Conservation (phyloP, 2,797 vertebrate species). For the Sebastes ruberrimus region DNA sequence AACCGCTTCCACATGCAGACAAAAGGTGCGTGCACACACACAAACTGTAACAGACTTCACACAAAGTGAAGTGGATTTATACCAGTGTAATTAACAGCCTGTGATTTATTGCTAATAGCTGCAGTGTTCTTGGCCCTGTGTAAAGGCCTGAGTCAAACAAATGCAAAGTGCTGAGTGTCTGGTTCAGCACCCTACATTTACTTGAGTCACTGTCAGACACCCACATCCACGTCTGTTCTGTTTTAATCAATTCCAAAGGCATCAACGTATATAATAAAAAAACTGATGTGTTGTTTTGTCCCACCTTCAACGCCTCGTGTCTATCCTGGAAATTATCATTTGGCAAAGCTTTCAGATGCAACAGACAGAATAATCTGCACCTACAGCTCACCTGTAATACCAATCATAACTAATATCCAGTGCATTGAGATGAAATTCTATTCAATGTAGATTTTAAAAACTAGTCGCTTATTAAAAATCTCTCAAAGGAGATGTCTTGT, state of each 20-base stretch:
- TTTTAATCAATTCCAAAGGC: slow-evolving; percentile 28
- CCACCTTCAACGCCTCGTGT: not conserved
- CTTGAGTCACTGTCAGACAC: slow-evolving; percentile 22
- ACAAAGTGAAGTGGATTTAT: slow-evolving; percentile 63
- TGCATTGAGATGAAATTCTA: not conserved
- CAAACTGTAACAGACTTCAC: not conserved
- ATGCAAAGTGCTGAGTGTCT: slow-evolving; percentile 64
- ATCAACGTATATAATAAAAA: slow-evolving; percentile 11
- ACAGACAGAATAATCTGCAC: not conserved
- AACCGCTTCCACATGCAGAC: not conserved
- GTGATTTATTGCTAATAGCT: slow-evolving; percentile 81
- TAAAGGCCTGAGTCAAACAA: slow-evolving; percentile 66
- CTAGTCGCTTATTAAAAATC: not conserved
- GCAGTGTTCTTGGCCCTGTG: slow-evolving; percentile 46
- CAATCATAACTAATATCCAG: not conserved
- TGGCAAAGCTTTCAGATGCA: not conserved
- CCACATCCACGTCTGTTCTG: slow-evolving; percentile 15
- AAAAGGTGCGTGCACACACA: not conserved
- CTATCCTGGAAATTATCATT: not conserved
- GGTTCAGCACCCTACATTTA: slow-evolving; percentile 24
- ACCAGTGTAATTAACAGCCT: slow-evolving; percentile 73
- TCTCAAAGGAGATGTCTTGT: not conserved
- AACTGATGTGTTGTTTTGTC: not conserved
- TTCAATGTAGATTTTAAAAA: not conserved
- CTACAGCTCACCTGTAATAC: not conserved